These are phyloP conservation scores for Orthonyx spaldingii DNA, from an alignment of 2,113 vertebrate genomes.

Conservation along the genomic window DNA sequence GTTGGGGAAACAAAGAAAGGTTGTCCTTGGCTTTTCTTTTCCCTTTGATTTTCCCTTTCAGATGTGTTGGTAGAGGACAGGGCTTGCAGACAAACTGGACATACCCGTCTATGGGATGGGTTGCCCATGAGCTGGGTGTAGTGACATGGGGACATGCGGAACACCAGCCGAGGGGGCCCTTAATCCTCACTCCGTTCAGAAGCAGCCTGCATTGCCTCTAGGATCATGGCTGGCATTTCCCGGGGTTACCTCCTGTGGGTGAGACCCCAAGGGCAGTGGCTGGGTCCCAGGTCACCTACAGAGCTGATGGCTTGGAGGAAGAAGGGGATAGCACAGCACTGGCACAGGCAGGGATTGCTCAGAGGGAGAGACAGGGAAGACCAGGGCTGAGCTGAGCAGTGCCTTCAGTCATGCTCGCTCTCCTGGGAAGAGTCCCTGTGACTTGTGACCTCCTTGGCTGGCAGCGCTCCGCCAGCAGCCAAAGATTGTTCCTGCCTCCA, in stretches of 20 bases:
- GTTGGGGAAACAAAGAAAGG: background rate
- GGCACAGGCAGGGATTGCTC: background rate
- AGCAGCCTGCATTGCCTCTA: background rate
- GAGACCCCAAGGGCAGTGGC: background rate
- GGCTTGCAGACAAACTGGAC: background rate
- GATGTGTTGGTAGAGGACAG: background rate
- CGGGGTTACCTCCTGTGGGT: background rate
- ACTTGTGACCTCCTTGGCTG: slow-evolving; percentile 1
- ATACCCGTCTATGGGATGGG: accelerated
- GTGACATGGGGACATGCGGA: accelerated
- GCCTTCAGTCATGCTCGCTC: accelerated
- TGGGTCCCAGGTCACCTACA: accelerated
- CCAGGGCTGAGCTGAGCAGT: background rate
- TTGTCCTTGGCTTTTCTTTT: background rate
- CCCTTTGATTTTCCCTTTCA: background rate
- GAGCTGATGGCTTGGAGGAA: background rate
- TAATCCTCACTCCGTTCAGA: background rate
- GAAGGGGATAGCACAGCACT: background rate
- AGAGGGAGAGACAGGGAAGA: background rate
- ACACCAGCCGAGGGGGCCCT: background rate
- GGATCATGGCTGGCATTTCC: background rate
- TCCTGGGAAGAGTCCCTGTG: background rate
- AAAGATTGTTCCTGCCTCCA: background rate
- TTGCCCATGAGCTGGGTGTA: background rate
- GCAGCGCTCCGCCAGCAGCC: background rate